Evolutionary conservation across 2,888 invertebrate species (phyloP), one percentile per base, ranked within the genome.

Genomic region (Shargacucullia verbasci): DNA sequence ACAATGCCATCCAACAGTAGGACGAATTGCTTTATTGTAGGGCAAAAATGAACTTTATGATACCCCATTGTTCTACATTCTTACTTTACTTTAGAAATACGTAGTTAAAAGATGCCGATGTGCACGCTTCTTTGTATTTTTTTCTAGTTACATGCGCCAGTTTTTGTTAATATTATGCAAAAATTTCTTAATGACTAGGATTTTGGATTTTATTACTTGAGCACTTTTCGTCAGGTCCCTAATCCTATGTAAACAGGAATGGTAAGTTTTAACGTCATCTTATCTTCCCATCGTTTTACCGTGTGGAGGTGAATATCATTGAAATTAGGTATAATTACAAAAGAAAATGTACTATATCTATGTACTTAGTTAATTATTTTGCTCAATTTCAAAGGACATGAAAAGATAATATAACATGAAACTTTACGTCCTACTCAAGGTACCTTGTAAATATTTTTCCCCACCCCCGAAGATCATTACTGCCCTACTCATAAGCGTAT

Each of bases 401-500:
- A 54, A 60, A 50, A 54, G 31, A 59, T 59, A n/a, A n/a, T n/a
- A n/a, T n/a, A n/a, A n/a, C n/a, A n/a, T n/a, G n/a, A n/a, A n/a
- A n/a, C n/a, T n/a, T n/a, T n/a, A 59, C 56, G 43, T 34, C 43
- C 44, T 70, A 58, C 64, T 57, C 60, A 53, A 43, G 14, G 65
- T 46, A 65, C 59, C 61, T 43, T 73, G 67, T 67, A 69, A 48
- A 49, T 66, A 59, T 70, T 72, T 64, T 72, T 73, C 58, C 64
- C 71, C 77, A 75, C 70, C 73, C 82, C 84, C 70, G 64, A 81
- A 80, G 73, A 78, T 84, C 76, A 83, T 81, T 82, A 87, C 84
- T 85, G 87, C 86, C 87, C 85, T 80, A 79, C 85, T 89, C 87
- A 90, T 88, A 89, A 88, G 87, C 90, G 91, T 90, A 89, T 92